Percentiles rank a stretch among this genome's conserved stretches.
Conservation (phyloP, 2,113 vertebrate species). For the Chlamydotis undulata region DNA sequence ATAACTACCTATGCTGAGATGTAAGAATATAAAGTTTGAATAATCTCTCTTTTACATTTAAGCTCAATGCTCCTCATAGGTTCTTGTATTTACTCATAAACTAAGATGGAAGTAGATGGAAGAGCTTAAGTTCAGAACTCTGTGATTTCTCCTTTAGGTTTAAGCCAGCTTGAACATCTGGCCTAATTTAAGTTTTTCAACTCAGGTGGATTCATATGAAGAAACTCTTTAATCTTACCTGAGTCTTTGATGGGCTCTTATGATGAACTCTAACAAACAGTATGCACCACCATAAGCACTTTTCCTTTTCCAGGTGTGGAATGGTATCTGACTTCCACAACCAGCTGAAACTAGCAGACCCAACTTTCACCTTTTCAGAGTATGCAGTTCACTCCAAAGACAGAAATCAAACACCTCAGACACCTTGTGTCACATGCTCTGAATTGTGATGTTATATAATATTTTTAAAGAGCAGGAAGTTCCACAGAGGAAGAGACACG, state of each 20-base stretch:
- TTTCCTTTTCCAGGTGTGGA: neutral
- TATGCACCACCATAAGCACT: neutral
- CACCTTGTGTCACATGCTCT: neutral
- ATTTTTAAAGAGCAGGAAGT: neutral
- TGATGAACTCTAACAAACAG: neutral
- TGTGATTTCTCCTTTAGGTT: neutral
- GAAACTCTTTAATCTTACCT: neutral
- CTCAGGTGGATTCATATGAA: neutral
- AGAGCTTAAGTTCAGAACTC: neutral
- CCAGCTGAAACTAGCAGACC: neutral
- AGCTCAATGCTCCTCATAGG: neutral
- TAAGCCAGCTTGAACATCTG: neutral
- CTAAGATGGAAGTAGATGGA: neutral
- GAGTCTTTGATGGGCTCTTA: neutral
- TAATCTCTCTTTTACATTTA: neutral
- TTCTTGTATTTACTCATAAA: neutral
- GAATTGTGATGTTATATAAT: neutral
- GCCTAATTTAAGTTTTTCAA: neutral
- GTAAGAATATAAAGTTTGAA: neutral
- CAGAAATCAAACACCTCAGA: neutral
- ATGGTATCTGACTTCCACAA: neutral
- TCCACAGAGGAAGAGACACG: neutral
- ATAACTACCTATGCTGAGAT: neutral
- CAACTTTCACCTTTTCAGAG: neutral
- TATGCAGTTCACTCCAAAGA: neutral